Conservation (phyloP, 2,888 invertebrate genomes). For the Meliscaeva auricollis region DNA sequence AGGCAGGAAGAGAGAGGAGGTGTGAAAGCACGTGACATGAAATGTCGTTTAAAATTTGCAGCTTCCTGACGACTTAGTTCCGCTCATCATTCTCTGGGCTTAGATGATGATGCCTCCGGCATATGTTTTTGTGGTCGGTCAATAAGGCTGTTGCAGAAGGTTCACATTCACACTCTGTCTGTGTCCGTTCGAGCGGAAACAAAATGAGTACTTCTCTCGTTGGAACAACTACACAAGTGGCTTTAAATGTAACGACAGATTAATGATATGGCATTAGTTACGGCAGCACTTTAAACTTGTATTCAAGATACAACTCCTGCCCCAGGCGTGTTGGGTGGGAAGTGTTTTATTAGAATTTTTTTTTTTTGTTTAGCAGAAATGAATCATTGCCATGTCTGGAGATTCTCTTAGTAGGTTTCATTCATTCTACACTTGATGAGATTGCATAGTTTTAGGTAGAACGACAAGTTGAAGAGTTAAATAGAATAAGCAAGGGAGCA, state of each 20-base stretch:
- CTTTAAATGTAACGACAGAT: conserved; percentile 45
- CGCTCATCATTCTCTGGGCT: conserved; percentile 52
- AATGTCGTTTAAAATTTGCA: conserved; percentile 68
- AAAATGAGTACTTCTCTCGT: conserved; percentile 33
- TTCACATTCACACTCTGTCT: conserved; percentile 31
- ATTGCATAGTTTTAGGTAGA: conserved; percentile 59
- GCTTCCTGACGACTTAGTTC: conserved; percentile 60
- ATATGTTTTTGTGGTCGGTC: conserved; percentile 71
- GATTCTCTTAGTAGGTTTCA: neutral
- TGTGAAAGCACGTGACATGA: conserved; percentile 63
- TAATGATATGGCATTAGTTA: conserved; percentile 64
- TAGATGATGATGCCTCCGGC: conserved; percentile 15
- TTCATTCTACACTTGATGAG: neutral
- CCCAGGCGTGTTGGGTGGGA: neutral
- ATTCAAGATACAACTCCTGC: conserved; percentile 16
- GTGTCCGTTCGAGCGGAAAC: conserved; percentile 53
- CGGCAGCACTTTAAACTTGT: conserved; percentile 40
- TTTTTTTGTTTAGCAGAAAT: neutral
- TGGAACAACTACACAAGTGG: conserved; percentile 52
- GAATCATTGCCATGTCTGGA: conserved; percentile 16
- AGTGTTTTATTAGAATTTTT: neutral
- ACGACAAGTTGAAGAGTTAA: neutral
- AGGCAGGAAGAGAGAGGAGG: neutral
- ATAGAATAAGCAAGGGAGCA: conserved; percentile 48
- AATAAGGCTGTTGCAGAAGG: conserved; percentile 34